Evolutionary conservation across 64 coral and sea anemone species (phyloP).

Genomic region (Montipora efflorescens): DNA sequence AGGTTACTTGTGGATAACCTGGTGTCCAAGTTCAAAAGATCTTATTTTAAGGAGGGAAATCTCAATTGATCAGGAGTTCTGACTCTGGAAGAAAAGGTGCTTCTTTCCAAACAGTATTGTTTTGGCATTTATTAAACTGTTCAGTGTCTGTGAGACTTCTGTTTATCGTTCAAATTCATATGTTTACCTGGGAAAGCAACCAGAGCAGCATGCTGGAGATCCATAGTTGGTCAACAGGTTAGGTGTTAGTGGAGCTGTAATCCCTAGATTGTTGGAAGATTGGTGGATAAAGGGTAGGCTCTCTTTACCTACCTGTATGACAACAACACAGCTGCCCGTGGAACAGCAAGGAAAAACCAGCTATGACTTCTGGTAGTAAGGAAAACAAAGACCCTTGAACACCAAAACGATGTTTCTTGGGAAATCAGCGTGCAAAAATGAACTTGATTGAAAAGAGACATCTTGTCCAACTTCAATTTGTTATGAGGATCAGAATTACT

Average conservation of each 20-base stretch:
- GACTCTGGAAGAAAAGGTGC: constrained; percentile 28
- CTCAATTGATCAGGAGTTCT: constrained; percentile 25
- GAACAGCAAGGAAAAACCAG: not conserved
- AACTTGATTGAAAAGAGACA: too few species aligned
- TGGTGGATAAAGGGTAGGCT: not conserved
- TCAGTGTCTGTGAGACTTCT: constrained; percentile 17
- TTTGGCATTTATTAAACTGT: constrained; percentile 56
- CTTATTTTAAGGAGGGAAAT: constrained; percentile 1
- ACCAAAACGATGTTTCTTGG: too few species aligned
- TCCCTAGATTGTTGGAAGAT: constrained; percentile 34
- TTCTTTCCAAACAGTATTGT: constrained; percentile 45
- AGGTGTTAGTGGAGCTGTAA: constrained; percentile 10
- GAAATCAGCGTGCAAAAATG: too few species aligned
- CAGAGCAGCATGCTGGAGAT: not conserved
- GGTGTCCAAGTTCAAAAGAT: not conserved
- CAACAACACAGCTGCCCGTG: too few species aligned
- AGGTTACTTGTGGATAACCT: constrained; percentile 27
- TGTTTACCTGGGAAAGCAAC: not conserved
- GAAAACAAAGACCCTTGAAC: too few species aligned
- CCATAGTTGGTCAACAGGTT: not conserved
- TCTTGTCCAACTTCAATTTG: too few species aligned
- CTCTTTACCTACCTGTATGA: not conserved
- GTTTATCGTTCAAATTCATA: constrained; percentile 13
- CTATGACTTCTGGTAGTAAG: too few species aligned
- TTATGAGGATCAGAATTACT: too few species aligned